Percentiles rank a stretch among this genome's conserved stretches.
Evolutionary conservation across 2,888 invertebrate genomes (phyloP).

Genomic region (Pollenia labialis): DNA sequence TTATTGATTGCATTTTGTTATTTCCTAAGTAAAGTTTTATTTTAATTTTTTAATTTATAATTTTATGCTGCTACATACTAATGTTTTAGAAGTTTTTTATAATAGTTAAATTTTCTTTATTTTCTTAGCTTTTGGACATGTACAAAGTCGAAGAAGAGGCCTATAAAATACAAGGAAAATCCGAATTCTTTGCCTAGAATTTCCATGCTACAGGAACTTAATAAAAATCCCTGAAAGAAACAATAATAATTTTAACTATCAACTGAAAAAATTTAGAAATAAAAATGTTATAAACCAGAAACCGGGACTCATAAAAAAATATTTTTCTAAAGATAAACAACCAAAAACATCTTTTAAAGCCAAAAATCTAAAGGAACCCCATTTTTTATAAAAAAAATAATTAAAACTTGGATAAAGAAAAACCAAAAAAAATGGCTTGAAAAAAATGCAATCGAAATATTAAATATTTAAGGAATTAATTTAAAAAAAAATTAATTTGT

Average conservation of each 20-base stretch:
- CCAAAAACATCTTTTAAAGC: slow-evolving; percentile 38
- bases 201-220: slow-evolving; percentile 49
- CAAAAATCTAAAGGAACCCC: slow-evolving; percentile 62
- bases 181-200: slow-evolving; percentile 93
- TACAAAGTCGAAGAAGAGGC: slow-evolving; percentile 97
- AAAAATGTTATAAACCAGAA: slow-evolving; percentile 10
- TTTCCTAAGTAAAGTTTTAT: background rate
- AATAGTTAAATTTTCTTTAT: background rate
- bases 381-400: slow-evolving; percentile 49
- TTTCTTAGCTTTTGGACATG: slow-evolving; percentile 92
- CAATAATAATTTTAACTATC: slow-evolving; percentile 67
- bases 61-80: no score
- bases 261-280: slow-evolving; percentile 46
- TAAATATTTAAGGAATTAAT: slow-evolving; percentile 69
- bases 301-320: slow-evolving; percentile 55
- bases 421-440: slow-evolving; percentile 42
- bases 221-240: slow-evolving; percentile 59
- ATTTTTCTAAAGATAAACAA: slow-evolving; percentile 58
- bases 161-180: slow-evolving; percentile 94
- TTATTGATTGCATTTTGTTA: background rate
- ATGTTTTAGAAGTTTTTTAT: background rate
- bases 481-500: slow-evolving; percentile 55
- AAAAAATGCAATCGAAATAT: slow-evolving; percentile 77
- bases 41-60: no score
- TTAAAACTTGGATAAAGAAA: slow-evolving; percentile 4